These are phyloP conservation scores for Molossus alvarezi DNA, from an alignment of 2,797 vertebrate genomes.

Conservation along the genomic window DNA sequence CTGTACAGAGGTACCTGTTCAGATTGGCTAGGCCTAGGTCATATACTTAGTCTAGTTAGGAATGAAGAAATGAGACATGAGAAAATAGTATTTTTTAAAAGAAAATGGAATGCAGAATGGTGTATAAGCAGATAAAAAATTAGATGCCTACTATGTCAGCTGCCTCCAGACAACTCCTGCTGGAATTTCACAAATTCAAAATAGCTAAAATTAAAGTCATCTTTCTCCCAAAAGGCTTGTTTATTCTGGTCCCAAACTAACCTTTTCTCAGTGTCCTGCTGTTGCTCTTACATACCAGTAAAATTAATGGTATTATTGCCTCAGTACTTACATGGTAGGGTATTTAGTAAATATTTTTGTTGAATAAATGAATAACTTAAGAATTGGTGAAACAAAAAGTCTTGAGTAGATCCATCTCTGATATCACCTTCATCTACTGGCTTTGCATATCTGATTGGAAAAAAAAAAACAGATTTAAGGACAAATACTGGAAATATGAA, in stretches of 20 bases:
- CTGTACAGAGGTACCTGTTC: conserved; percentile 28
- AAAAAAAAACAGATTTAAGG: conserved; percentile 53
- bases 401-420: conserved; percentile 60
- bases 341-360: conserved; percentile 52
- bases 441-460: conserved; percentile 35
- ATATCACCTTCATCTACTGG: conserved; percentile 27
- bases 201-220: conserved; percentile 63
- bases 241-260: conserved; percentile 55
- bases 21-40: background rate
- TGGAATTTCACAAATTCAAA: conserved; percentile 60
- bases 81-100: conserved; percentile 47
- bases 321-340: background rate
- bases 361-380: conserved; percentile 67
- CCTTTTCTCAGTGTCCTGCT: conserved; percentile 34
- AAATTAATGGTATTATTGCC: conserved; percentile 51
- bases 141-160: conserved; percentile 4
- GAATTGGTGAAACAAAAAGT: conserved; percentile 28
- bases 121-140: conserved; percentile 56
- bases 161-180: conserved; percentile 25
- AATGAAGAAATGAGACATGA: conserved; percentile 36
- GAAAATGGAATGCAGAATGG: conserved; percentile 46
- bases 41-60: conserved; percentile 25
- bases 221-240: conserved; percentile 59
- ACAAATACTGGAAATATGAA: conserved; percentile 54
- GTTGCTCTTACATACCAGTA: conserved; percentile 41